These are phyloP conservation scores for Channa argus DNA, from an alignment of 2,113 vertebrate species.

Conservation along the genomic window DNA sequence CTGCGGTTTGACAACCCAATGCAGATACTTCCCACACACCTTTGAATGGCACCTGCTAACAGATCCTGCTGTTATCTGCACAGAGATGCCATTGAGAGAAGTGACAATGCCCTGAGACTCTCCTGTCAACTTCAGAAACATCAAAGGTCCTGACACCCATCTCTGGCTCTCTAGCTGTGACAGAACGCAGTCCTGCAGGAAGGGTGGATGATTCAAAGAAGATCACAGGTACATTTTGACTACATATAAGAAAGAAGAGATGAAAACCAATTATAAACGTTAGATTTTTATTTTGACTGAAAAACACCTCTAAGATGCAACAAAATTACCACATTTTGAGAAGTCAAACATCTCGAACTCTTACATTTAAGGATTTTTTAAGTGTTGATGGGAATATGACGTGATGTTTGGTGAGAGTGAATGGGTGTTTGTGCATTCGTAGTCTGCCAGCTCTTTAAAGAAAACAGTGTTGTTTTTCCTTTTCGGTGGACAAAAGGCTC, in stretches of 20 bases:
- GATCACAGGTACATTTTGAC: conserved; percentile 21
- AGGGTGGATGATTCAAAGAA: conserved; percentile 6
- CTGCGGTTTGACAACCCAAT: conserved; percentile 33
- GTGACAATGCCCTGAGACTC: conserved; percentile 54
- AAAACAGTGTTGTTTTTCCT: not conserved
- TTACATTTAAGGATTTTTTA: not conserved
- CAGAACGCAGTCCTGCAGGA: conserved; percentile 25
- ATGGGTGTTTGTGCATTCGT: not conserved
- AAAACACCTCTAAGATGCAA: not conserved
- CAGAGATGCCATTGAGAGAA: conserved; percentile 51
- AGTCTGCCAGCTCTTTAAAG: not conserved
- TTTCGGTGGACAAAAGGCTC: conserved; percentile 13
- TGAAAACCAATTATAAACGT: conserved; percentile 16
- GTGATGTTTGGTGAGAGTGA: not conserved
- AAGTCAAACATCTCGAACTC: not conserved
- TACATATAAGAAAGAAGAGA: not conserved
- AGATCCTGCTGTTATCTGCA: conserved; percentile 59
- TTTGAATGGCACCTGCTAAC: conserved; percentile 69
- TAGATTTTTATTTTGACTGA: not conserved
- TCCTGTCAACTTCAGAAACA: conserved; percentile 61
- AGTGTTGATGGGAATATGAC: conserved; percentile 12
- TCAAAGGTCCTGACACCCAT: conserved; percentile 49
- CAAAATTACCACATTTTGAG: not conserved
- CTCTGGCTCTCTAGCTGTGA: conserved; percentile 27
- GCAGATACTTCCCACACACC: conserved; percentile 47